A percentile compares a stretch with the other conserved stretches of the same genome.
phyloP scores from a whole-genome alignment of 2,888 invertebrate genomes.

The Chrysotoxum bicinctum region DNA sequence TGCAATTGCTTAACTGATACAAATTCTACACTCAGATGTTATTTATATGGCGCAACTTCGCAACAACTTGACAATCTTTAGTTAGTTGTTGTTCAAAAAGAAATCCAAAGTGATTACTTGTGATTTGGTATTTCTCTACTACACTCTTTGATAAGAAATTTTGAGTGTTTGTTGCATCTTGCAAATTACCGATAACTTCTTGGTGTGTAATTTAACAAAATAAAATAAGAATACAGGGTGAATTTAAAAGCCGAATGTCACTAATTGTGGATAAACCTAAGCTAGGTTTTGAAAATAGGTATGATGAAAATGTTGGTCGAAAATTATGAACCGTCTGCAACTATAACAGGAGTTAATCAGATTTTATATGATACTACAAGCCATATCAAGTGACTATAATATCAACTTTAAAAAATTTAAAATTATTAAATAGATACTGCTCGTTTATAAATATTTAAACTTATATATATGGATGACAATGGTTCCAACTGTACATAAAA shows the following conservation, averaged over 20 bases:
- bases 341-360: not conserved
- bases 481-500: no score
- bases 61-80: not conserved
- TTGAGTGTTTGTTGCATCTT: not conserved
- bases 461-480: no score
- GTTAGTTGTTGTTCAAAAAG: not conserved
- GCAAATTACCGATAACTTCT: not conserved
- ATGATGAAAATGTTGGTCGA: conserved; percentile 9
- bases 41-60: conserved; percentile 1
- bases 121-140: conserved; percentile 21
- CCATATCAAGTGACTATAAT: conserved; percentile 10
- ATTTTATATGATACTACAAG: conserved; percentile 28
- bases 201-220: not conserved
- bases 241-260: conserved; percentile 15
- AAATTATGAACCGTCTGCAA: not conserved
- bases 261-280: conserved; percentile 11
- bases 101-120: not conserved
- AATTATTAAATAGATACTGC: not conserved
- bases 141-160: not conserved
- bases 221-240: not conserved
- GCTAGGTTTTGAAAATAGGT: conserved; percentile 3
- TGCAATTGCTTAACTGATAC: conserved; percentile 5
- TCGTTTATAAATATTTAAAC: conserved; percentile 1
- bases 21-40: conserved; percentile 15
- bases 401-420: conserved; percentile 5